Evolutionary conservation across 2,888 invertebrate genomes (phyloP), one percentile per base, ranked within the genome.

Genomic region (Malacosoma neustria): DNA sequence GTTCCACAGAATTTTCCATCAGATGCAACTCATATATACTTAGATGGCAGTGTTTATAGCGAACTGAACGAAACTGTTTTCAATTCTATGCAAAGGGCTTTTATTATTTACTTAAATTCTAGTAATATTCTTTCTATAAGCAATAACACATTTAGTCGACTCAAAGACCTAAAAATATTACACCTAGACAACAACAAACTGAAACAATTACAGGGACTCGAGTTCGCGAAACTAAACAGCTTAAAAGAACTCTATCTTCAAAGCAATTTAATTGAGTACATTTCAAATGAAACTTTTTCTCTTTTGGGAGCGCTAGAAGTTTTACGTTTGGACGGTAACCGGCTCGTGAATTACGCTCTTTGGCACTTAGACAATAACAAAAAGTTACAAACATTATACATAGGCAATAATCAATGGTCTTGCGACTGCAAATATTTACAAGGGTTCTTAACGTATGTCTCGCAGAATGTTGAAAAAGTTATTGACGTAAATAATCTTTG

Each of bases 371-470:
- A 74, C 80, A 86, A 87, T 77, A 93, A 93, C 73, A 87, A 89
- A 43, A 89, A 90, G 51, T 79, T 95, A 54, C 90, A 89, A 56
- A 92, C 93, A 43, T 75, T 96, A 45, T 91, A 91, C 14, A 87
- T 96, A 43, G 92, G 93, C 31, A 89, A 90, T 54, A 97, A 97
- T 70, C 90, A 89, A 39, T 97, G 96, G 96, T 93, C 93, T 4
- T 97, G 97, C 61, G 91, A 94, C 40, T 97, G 97, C 81, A 93
- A 93, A 80, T 96, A 94, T 82, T 88, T 96, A 53, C 93, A 94
- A 73, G 92, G 93, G 43, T 87, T 95, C 51, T 90, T 94, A 33
- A 89, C 91, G 47, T 96, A 94, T 88, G 91, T 95, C 32, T 89
- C 91, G 30, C 93, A 94, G 61, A 94, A 94, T 66, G 89, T 91